phyloP scores from a whole-genome alignment of 1,140 invertebrate species.

The Apocrypta bakeri region DNA sequence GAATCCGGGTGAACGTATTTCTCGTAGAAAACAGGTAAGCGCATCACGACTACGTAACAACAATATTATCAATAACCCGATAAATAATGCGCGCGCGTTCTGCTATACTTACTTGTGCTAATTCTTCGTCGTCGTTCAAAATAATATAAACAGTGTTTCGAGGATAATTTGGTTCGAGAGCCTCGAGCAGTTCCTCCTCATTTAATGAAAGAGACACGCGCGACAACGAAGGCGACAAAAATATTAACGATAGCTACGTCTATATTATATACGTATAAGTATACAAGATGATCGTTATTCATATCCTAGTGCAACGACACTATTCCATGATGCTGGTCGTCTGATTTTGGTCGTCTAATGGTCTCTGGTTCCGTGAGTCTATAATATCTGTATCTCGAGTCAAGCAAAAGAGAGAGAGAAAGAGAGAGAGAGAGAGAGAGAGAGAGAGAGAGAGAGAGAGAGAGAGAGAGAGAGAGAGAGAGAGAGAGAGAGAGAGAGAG shows the following conservation, averaged over 20 bases:
- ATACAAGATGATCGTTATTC: no score
- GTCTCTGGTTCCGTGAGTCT: no score
- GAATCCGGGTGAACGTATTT: not conserved
- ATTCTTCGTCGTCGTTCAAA: not conserved
- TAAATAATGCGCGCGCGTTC: not conserved
- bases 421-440: no score
- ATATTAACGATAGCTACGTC: slow-evolving; percentile 4
- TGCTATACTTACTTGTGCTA: not conserved
- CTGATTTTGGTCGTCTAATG: no score
- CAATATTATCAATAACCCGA: not conserved
- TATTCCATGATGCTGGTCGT: no score
- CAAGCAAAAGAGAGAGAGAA: no score
- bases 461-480: no score
- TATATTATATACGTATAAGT: slow-evolving; percentile 18
- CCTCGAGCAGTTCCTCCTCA: slow-evolving; percentile 26
- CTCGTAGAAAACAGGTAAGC: no score
- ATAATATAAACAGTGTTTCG: not conserved
- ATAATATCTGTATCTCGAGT: no score
- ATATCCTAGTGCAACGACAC: slow-evolving; percentile 34
- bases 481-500: no score
- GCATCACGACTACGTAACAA: no score
- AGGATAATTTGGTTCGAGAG: not conserved
- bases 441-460: no score
- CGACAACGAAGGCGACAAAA: slow-evolving; percentile 4
- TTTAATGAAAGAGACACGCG: slow-evolving; percentile 21